phyloP scores from a whole-genome alignment of 2,113 vertebrate species.

The Australoheros scitulus region DNA sequence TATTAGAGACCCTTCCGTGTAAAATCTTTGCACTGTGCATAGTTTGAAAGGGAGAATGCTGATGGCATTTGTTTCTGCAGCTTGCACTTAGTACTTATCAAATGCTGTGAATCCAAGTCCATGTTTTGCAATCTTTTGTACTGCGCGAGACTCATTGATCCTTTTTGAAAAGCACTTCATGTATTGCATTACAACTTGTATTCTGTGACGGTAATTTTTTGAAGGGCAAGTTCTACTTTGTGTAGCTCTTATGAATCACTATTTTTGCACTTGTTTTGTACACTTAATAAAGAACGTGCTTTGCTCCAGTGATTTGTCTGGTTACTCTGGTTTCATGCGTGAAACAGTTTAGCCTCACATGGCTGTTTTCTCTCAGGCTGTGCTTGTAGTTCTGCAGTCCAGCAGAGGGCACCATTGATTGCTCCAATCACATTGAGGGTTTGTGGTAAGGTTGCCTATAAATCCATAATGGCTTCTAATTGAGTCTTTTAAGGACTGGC shows the following conservation, averaged over 20 bases:
- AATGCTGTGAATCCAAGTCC: slow-evolving; percentile 66
- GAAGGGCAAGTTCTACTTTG: slow-evolving; percentile 66
- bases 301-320: slow-evolving; percentile 62
- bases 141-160: slow-evolving; percentile 40
- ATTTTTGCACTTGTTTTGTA: slow-evolving; percentile 86
- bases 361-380: not conserved
- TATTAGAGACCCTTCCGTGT: slow-evolving; percentile 55
- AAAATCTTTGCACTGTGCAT: slow-evolving; percentile 62
- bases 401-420: not conserved
- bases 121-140: slow-evolving; percentile 66
- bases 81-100: slow-evolving; percentile 64
- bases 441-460: not conserved
- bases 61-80: slow-evolving; percentile 53
- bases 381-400: not conserved
- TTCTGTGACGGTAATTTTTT: slow-evolving; percentile 57
- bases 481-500: not conserved
- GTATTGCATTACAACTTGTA: slow-evolving; percentile 57
- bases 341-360: not conserved
- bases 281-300: slow-evolving; percentile 81
- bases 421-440: not conserved
- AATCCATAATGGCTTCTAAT: not conserved
- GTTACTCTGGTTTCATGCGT: not conserved
- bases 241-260: slow-evolving; percentile 74
- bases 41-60: slow-evolving; percentile 59
- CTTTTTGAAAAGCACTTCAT: slow-evolving; percentile 50